A percentile compares a stretch with the other conserved stretches of the same genome.
Conservation (phyloP, 2,797 vertebrate species). For the Helarctos malayanus region DNA sequence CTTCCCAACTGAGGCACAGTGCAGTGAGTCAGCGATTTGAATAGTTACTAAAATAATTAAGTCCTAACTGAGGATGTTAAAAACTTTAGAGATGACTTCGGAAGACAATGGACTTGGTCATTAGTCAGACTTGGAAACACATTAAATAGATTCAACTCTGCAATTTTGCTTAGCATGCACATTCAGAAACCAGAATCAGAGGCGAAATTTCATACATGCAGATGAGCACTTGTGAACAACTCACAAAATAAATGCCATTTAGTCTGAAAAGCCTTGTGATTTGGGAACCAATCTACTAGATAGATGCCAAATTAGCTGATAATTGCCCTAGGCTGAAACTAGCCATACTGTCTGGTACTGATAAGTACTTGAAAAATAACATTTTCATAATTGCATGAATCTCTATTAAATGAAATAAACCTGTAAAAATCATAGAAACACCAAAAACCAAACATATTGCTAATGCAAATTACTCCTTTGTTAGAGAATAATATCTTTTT, state of each 20-base stretch:
- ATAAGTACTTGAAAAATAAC: constrained; percentile 72
- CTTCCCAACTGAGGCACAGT: background rate
- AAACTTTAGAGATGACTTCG: background rate
- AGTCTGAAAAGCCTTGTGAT: constrained; percentile 70
- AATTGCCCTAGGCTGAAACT: constrained; percentile 66
- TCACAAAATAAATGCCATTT: constrained; percentile 78
- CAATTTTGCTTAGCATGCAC: constrained; percentile 57
- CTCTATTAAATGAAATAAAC: constrained; percentile 74
- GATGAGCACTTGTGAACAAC: constrained; percentile 58
- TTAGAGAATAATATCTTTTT: constrained; percentile 51
- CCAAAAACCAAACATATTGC: constrained; percentile 36
- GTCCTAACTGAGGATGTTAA: background rate
- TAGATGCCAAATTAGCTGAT: constrained; percentile 81
- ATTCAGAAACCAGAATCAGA: constrained; percentile 77
- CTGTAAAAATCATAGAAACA: constrained; percentile 61
- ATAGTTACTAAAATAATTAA: constrained; percentile 36
- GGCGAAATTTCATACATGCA: constrained; percentile 79
- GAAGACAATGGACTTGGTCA: background rate
- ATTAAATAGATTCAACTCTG: constrained; percentile 10
- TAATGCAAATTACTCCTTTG: constrained; percentile 71
- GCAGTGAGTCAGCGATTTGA: background rate
- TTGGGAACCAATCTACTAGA: constrained; percentile 62
- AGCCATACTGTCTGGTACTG: constrained; percentile 71
- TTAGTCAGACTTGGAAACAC: constrained; percentile 34
- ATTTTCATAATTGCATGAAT: constrained; percentile 78